Evolutionary conservation across 2,113 vertebrate genomes (phyloP), one percentile per base, ranked within the genome.

Genomic region (Lipotes vexillifer): DNA sequence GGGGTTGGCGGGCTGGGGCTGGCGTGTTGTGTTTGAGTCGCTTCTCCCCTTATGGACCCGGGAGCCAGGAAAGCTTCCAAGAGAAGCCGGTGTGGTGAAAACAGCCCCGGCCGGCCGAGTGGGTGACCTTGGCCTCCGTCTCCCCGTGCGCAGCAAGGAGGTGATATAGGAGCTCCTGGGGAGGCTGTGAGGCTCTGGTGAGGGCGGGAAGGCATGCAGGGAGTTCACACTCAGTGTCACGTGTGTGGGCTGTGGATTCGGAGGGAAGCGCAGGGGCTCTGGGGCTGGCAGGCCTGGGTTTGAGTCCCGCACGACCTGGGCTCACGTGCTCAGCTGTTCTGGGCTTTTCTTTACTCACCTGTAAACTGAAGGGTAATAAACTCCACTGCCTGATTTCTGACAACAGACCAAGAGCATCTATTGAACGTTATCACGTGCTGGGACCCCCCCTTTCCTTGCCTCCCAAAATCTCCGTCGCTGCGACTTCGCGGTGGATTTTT

Each of bases 301-400:
- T 0, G 5, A 49, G 8, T 88, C 38, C 52, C 14, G 0, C 36
- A 23, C 0, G 0, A 15, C 55, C 68, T 71, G 23, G 74, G 10
- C 1, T 11, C 52, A 71, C 0, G 1, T 8, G 33, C 41, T 69
- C 63, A 44, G 18, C 63, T 94, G 4, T 44, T 68, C 52, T 65
- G 57, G 86, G 36, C 55, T 68, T 88, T 20, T 68, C 69, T 90
- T 90, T 93, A 36, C 27, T 59, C 25, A 27, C 80, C 65, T 81
- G 7, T 94, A 57, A 77, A 41, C 49, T 5, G 20, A 63, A 38
- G 31, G 18, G 12, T 57, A 12, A 78, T 27, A 82, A 72, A 55
- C 17, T 38, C 9, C 4, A 4, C 9, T 38, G 29, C 17, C 63
- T 27, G 11, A 29, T 68, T 68, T 36, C 57, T n/a, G 49, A 14